Percentiles rank a stretch among this genome's conserved stretches.
phyloP scores from a whole-genome alignment of 2,113 vertebrate genomes.

The Egretta garzetta region DNA sequence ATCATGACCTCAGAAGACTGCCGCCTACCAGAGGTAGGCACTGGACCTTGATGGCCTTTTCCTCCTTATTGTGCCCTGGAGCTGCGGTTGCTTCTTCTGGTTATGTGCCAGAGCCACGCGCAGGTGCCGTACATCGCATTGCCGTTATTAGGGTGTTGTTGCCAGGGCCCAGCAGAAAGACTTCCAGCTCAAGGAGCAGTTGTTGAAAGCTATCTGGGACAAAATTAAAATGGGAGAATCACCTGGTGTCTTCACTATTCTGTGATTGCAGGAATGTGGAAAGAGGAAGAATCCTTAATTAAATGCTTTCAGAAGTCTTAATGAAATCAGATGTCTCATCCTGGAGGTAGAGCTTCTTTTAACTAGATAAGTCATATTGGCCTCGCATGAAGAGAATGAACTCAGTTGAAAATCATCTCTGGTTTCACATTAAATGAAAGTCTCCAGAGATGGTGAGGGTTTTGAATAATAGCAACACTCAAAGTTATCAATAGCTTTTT shows the following conservation, averaged over 20 bases:
- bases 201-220: neutral
- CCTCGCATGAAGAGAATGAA: neutral
- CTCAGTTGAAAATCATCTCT: neutral
- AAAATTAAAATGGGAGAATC: neutral
- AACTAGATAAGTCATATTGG: neutral
- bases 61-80: neutral
- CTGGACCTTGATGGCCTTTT: neutral
- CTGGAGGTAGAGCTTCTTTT: neutral
- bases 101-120: fast-evolving
- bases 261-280: neutral
- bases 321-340: neutral
- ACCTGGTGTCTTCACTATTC: neutral
- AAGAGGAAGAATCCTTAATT: neutral
- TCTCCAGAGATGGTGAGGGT: neutral
- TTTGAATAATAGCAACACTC: neutral
- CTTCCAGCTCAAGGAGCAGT: neutral
- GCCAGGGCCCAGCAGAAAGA: neutral
- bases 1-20: neutral
- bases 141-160: neutral
- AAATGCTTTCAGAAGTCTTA: neutral
- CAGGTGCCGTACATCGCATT: fast-evolving
- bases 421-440: neutral
- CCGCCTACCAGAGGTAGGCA: neutral
- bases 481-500: neutral
- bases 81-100: neutral